Evolutionary conservation across 2,888 invertebrate species (phyloP).

Genomic region (Atrina japonica): DNA sequence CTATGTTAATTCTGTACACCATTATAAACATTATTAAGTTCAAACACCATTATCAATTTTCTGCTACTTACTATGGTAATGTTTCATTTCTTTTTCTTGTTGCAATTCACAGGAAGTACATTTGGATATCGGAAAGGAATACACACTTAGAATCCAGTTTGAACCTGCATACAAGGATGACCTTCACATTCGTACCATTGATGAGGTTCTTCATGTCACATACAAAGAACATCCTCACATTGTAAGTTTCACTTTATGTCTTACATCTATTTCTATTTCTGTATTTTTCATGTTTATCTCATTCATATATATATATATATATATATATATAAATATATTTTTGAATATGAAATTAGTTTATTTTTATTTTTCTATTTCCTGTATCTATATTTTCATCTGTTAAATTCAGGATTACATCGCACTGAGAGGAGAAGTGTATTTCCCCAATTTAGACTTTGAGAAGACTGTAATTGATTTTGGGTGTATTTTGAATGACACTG

Average conservation of each 20-base stretch:
- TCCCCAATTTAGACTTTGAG: slow-evolving; percentile 85
- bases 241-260: slow-evolving; percentile 71
- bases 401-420: slow-evolving; percentile 85
- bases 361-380: too few relatives aligned
- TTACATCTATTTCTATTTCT: too few relatives aligned
- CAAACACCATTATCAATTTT: too few relatives aligned
- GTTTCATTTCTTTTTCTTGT: too few relatives aligned
- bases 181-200: slow-evolving; percentile 77
- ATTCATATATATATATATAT: too few relatives aligned
- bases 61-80: too few relatives aligned
- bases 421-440: slow-evolving; percentile 86
- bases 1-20: too few relatives aligned
- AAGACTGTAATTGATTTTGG: slow-evolving; percentile 85
- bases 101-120: slow-evolving; percentile 70
- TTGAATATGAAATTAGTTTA: too few relatives aligned
- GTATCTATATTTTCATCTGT: too few relatives aligned
- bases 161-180: slow-evolving; percentile 79
- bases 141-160: slow-evolving; percentile 74
- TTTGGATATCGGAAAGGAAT: slow-evolving; percentile 72
- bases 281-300: too few relatives aligned
- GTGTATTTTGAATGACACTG: slow-evolving; percentile 83
- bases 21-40: too few relatives aligned
- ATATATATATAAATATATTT: too few relatives aligned
- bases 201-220: slow-evolving; percentile 76
- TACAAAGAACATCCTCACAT: slow-evolving; percentile 80